A percentile compares a stretch with the other conserved stretches of the same genome.
Evolutionary conservation across 2,888 invertebrate genomes (phyloP).

Genomic region (Boloria selene): DNA sequence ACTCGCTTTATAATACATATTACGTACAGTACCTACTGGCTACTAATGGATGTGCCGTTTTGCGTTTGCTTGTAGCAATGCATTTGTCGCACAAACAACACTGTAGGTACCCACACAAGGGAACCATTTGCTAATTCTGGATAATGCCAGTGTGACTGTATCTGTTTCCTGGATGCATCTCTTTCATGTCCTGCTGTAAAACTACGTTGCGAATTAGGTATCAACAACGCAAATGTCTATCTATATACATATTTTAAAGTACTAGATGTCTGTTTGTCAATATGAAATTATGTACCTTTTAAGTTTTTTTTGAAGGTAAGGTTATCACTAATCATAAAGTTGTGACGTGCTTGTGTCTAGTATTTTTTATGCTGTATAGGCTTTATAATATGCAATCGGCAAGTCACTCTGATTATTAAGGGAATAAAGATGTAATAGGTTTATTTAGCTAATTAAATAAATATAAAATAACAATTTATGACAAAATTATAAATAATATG

Average conservation of each 20-base stretch:
- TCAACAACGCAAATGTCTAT: neutral
- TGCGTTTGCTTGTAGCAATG: neutral
- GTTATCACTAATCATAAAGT: too few species aligned
- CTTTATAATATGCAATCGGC: too few species aligned
- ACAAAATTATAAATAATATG: too few species aligned
- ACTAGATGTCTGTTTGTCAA: neutral
- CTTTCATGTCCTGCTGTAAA: slow-evolving; percentile 41
- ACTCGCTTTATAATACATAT: too few species aligned
- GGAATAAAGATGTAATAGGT: too few species aligned
- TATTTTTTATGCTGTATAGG: too few species aligned
- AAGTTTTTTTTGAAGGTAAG: too few species aligned
- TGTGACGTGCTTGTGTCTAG: too few species aligned
- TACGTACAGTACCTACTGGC: too few species aligned
- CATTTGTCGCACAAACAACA: slow-evolving; percentile 18
- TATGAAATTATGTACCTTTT: neutral
- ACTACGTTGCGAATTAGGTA: slow-evolving; percentile 18
- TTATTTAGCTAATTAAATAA: too few species aligned
- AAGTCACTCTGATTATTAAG: too few species aligned
- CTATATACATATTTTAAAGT: neutral
- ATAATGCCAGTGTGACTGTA: slow-evolving; percentile 47
- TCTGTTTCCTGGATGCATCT: slow-evolving; percentile 71
- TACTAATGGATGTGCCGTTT: neutral
- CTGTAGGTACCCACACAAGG: slow-evolving; percentile 35
- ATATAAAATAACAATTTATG: too few species aligned
- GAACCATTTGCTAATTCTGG: slow-evolving; percentile 67